Conservation (phyloP, 2,113 vertebrate species). For the Catharus bicknelli region DNA sequence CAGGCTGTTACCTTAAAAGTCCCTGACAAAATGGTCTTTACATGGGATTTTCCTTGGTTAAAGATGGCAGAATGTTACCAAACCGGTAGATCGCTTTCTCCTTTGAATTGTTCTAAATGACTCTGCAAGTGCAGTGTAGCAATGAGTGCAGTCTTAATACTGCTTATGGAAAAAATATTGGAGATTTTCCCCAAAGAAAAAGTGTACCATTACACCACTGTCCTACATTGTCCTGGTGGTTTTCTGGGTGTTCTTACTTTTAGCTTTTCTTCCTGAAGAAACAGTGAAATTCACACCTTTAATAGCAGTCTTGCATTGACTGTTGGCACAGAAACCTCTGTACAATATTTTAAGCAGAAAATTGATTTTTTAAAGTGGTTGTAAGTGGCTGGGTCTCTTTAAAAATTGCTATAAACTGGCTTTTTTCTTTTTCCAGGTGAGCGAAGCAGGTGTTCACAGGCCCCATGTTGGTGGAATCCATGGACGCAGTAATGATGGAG, state of each 20-base stretch:
- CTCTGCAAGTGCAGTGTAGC: not conserved
- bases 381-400: not conserved
- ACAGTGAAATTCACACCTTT: not conserved
- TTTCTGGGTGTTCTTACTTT: not conserved
- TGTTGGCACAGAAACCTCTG: not conserved
- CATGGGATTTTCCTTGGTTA: not conserved
- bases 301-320: not conserved
- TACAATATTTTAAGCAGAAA: not conserved
- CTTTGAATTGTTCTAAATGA: not conserved
- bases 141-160: not conserved
- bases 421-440: constrained; percentile 82
- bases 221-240: not conserved
- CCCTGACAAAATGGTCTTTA: not conserved
- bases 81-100: not conserved
- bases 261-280: not conserved
- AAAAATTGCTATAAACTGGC: not conserved
- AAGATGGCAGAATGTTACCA: not conserved
- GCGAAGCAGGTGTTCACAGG: constrained; percentile 96
- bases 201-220: not conserved
- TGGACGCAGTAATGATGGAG: constrained; percentile 95
- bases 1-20: not conserved
- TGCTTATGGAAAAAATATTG: not conserved
- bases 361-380: not conserved
- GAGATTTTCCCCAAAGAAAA: not conserved
- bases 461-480: constrained; percentile 98